Percentiles rank a stretch among this genome's conserved stretches.
These are phyloP conservation scores for Picus viridis DNA, from an alignment of 2,797 vertebrate species.

Conservation along the genomic window DNA sequence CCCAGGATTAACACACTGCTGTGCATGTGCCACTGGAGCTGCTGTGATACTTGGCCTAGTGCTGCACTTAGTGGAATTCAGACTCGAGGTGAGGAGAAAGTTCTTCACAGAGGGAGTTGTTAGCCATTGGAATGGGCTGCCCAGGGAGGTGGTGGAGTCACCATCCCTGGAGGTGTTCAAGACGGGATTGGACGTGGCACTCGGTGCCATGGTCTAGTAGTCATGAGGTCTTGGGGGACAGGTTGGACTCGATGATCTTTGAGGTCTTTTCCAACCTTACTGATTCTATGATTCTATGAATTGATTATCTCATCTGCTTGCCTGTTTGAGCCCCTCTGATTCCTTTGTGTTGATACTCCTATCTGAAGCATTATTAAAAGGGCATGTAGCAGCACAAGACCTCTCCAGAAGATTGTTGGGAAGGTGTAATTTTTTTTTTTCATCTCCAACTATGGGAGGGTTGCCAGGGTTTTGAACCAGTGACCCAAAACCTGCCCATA, in stretches of 20 bases:
- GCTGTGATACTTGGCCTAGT: fast-evolving
- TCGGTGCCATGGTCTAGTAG: too few relatives aligned
- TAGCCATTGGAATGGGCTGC: too few relatives aligned
- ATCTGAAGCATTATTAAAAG: not conserved
- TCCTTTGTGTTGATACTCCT: too few relatives aligned
- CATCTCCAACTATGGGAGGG: not conserved
- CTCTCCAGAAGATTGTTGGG: not conserved
- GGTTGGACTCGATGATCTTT: too few relatives aligned
- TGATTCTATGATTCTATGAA: too few relatives aligned
- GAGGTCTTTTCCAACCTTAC: too few relatives aligned
- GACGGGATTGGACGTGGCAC: too few relatives aligned
- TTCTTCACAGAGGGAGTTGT: too few relatives aligned
- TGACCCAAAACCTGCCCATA: not conserved
- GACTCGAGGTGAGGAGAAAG: too few relatives aligned
- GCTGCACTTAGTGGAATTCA: fast-evolving
- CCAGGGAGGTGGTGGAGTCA: too few relatives aligned
- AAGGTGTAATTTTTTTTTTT: not conserved
- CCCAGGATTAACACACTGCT: not conserved
- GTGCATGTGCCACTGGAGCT: fast-evolving
- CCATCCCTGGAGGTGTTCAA: too few relatives aligned
- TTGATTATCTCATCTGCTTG: not conserved
- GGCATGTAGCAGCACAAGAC: not conserved
- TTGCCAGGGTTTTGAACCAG: not conserved
- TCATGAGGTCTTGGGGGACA: too few relatives aligned
- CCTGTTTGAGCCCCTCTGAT: not conserved